These are phyloP conservation scores for Lasius fuliginosus DNA, from an alignment of 2,888 invertebrate genomes.

Conservation along the genomic window DNA sequence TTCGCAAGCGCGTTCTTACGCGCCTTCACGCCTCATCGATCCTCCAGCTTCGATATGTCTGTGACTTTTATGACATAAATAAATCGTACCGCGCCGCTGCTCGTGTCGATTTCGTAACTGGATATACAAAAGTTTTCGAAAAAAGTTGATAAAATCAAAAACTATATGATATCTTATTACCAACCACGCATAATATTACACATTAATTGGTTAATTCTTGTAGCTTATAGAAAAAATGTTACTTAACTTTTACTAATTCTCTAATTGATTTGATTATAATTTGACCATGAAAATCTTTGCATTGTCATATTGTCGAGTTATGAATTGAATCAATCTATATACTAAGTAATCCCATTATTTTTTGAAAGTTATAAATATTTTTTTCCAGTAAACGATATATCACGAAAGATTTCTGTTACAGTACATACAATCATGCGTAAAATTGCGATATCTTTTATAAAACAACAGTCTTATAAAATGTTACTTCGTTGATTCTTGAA, in stretches of 20 bases:
- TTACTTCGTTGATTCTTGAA: not conserved
- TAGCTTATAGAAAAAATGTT: not conserved
- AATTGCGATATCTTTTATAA: slow-evolving; percentile 21
- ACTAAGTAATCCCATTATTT: not conserved
- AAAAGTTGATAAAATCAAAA: not conserved
- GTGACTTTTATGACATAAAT: slow-evolving; percentile 34
- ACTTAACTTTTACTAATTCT: not conserved
- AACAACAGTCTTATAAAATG: not conserved
- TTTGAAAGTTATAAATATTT: slow-evolving; percentile 2
- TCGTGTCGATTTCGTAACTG: not conserved
- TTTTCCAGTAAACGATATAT: not conserved
- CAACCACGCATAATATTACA: not conserved
- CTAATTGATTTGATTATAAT: not conserved
- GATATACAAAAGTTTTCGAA: not conserved
- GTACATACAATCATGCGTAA: not conserved
- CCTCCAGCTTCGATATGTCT: slow-evolving; percentile 30
- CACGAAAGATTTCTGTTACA: not conserved
- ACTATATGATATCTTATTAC: not conserved
- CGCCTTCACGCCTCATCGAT: slow-evolving; percentile 35
- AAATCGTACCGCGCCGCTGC: slow-evolving; percentile 10
- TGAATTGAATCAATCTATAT: not conserved
- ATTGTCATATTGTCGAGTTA: not conserved
- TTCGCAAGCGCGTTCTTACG: slow-evolving; percentile 15
- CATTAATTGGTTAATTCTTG: not conserved
- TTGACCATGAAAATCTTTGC: not conserved